Evolutionary conservation across 1,140 invertebrate genomes (phyloP), one percentile per base, ranked within the genome.

Genomic region (Geopemphigus sp.): DNA sequence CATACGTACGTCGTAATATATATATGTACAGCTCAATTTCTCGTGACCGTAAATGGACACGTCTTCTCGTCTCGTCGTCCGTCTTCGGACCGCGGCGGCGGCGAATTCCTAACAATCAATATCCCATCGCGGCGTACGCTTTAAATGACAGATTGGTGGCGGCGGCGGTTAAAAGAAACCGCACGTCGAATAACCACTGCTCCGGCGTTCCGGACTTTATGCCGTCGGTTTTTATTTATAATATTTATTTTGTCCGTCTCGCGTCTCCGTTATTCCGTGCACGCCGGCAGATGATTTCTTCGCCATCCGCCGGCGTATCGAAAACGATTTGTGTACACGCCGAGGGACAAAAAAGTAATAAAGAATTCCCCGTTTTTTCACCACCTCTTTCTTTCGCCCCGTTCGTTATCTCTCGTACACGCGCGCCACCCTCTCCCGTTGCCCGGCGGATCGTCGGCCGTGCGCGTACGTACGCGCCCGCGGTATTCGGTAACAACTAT

Each of bases 31-130:
- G 74, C 74, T 78, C 56, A 78, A 78, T 78, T 63, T 78, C 56
- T 61, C 32, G 32, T 78, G 2, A 15, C 74, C 74, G 57, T 78
- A 78, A 78, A 78, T 78, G 74, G 74, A 45, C 39, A 78, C 47
- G 68, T 72, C 47, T 63, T 19, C 14, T 72, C 24, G 68, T 29
- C 22, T 17, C 47, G 68, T 26, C 5, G 63, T 63, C 59, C 63
- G 64, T 45, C 39, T 22, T 22, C 29, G 32, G 64, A 47, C 64
- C 24, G 39, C 32, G 39, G 3, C 39, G 39, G 68, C 72, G 50
- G 54, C 29, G 56, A 57, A 76, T 76, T 76, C 73, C 29, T 17
- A 50, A 50, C 47, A n/a, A n/a, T 57, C 63, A 78, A 63, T 50
- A 10, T 47, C 54, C 39, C 74, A 78, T 78, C n/a, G n/a, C n/a